These are phyloP conservation scores for Eupelmus urozonus DNA, from an alignment of 2,888 invertebrate genomes.

Conservation along the genomic window DNA sequence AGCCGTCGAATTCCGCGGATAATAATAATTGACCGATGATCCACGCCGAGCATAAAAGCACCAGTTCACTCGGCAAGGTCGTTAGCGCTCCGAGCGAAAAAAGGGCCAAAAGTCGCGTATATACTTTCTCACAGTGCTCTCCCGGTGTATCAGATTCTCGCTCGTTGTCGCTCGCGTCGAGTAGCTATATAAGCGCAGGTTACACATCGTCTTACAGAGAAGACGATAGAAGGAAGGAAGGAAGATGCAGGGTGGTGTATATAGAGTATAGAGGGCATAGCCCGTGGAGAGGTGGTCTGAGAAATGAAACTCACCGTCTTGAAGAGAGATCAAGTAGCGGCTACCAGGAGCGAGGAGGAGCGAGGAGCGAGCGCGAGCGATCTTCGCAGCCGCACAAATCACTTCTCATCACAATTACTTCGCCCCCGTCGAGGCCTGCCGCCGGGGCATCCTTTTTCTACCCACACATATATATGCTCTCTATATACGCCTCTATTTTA, in stretches of 20 bases:
- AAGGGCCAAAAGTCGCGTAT: too few species aligned
- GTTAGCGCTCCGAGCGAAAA: too few species aligned
- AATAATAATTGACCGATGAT: too few species aligned
- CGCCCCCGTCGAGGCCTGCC: conserved; percentile 33
- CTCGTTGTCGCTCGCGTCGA: neutral
- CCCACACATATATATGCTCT: too few species aligned
- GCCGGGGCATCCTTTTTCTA: conserved; percentile 7
- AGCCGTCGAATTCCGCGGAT: too few species aligned
- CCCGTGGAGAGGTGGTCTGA: conserved; percentile 10
- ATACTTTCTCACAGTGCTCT: too few species aligned
- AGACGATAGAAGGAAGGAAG: neutral
- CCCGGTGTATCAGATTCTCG: too few species aligned
- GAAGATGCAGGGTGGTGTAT: neutral
- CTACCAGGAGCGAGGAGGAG: too few species aligned
- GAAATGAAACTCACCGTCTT: conserved; percentile 70
- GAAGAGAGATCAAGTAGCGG: conserved; percentile 65
- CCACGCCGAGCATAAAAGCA: too few species aligned
- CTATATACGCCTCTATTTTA: too few species aligned
- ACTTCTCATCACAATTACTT: conserved; percentile 70
- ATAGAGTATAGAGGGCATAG: too few species aligned
- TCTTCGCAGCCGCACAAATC: conserved; percentile 68
- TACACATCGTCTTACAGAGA: neutral
- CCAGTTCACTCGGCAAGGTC: neutral
- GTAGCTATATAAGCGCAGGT: neutral
- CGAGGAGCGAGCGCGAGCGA: too few species aligned